Evolutionary conservation across 2,888 invertebrate genomes (phyloP).

Genomic region (Dryobotodes eremita): DNA sequence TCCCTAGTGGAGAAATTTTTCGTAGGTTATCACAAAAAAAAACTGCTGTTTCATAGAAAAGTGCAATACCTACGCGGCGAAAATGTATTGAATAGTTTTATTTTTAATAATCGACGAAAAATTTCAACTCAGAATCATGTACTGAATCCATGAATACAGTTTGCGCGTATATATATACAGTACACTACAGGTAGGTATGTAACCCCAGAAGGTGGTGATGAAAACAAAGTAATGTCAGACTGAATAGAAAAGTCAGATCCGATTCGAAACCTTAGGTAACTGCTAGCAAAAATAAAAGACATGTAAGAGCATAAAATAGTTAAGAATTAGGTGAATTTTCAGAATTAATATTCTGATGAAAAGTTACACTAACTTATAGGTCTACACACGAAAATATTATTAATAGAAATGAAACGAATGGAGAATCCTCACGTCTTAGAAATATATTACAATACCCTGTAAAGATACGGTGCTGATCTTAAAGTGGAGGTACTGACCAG

Average conservation of each 20-base stretch:
- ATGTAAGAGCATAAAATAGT: background rate
- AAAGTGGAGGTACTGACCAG: slow-evolving; percentile 87
- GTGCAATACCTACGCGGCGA: too few species aligned
- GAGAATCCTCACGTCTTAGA: background rate
- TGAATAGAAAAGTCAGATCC: background rate
- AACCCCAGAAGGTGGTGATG: background rate
- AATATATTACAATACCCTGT: background rate
- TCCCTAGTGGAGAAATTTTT: too few species aligned
- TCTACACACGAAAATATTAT: background rate
- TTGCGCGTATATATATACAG: too few species aligned
- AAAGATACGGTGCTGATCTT: background rate
- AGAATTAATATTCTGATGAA: background rate
- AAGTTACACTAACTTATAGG: background rate
- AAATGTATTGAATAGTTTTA: too few species aligned
- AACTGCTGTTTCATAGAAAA: too few species aligned
- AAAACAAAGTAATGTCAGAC: background rate
- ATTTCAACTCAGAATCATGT: too few species aligned
- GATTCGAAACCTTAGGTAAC: background rate
- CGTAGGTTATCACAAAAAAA: too few species aligned
- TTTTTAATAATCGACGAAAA: too few species aligned
- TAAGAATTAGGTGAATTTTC: background rate
- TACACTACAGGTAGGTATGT: too few species aligned
- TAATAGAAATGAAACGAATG: background rate
- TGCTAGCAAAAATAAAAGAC: background rate
- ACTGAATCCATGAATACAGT: too few species aligned